These are phyloP conservation scores for Mesaphorura yosii DNA, from an alignment of 1,140 invertebrate species.

Conservation along the genomic window DNA sequence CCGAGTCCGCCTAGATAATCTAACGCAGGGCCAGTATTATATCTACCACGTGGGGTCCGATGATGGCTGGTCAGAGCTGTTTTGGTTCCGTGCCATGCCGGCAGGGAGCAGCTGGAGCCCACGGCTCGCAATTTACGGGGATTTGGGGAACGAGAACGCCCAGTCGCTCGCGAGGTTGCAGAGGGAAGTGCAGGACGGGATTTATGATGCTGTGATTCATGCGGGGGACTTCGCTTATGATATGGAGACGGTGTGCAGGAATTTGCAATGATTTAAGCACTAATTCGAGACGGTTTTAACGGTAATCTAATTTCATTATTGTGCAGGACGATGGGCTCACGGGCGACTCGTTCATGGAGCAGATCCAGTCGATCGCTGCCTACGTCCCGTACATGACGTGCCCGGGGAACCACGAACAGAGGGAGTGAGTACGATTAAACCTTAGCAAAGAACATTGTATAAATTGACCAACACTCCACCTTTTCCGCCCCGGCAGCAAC, in stretches of 20 bases:
- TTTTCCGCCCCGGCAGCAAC: conserved; percentile 81
- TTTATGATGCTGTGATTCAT: conserved; percentile 44
- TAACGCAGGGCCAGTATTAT: conserved; percentile 44
- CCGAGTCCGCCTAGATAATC: conserved; percentile 46
- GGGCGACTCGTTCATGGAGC: conserved; percentile 82
- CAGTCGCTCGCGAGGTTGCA: conserved; percentile 39
- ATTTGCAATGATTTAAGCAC: neutral
- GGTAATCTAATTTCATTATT: too few relatives aligned
- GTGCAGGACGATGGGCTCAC: conserved; percentile 53
- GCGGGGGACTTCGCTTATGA: conserved; percentile 50
- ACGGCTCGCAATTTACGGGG: conserved; percentile 41
- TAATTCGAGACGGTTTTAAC: conserved; percentile 49
- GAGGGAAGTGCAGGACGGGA: conserved; percentile 37
- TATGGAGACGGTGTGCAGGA: conserved; percentile 31
- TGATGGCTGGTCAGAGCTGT: conserved; percentile 64
- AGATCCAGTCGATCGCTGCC: conserved; percentile 73
- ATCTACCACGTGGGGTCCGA: conserved; percentile 70
- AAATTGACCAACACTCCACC: too few relatives aligned
- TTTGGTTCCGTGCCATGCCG: conserved; percentile 54
- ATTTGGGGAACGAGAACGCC: conserved; percentile 39
- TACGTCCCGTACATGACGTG: conserved; percentile 83
- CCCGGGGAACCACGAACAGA: conserved; percentile 76
- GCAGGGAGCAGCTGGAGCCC: conserved; percentile 44
- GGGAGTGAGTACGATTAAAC: conserved; percentile 77
- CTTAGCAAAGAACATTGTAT: conserved; percentile 83